Evolutionary conservation across 2,888 invertebrate species (phyloP), one percentile per base, ranked within the genome.

Genomic region (Lamellibrachia satsuma): DNA sequence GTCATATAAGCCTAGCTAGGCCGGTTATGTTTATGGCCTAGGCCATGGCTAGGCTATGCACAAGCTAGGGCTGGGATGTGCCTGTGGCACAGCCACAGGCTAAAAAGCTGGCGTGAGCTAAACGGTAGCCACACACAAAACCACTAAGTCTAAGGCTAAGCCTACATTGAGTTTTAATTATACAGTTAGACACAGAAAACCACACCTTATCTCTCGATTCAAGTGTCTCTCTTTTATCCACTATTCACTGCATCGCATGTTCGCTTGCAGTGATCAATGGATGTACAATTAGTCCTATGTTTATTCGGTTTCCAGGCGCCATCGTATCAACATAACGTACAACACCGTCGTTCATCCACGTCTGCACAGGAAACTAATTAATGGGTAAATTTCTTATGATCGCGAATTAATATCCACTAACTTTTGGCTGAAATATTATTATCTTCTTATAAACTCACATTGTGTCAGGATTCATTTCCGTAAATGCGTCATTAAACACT

Each of bases 131-230:
- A 39, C 39, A 39, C 39, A 39, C 39, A 39, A 39, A 39, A 39
- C 39, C 39, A 39, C 39, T 39, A 39, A 39, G 39, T 39, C 39
- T 39, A 39, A 39, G 39, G 39, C 39, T 39, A 39, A 39, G 39
- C 39, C 39, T 39, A 22, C 22, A 75, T 22, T 15, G 75, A 75
- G 3, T 75, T 3, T 15, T 15, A 22, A n/a, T 22, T 6, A 11
- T n/a, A 75, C 75, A 75, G 75, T 4, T 6, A 22, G 15, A 22
- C 75, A 75, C 75, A 75, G 75, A 3, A 75, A 75, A 75, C 75
- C 75, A 75, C 75, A 75, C 75, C 75, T 75, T 75, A 75, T 75
- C n/a, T n/a, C 75, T n/a, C 75, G 15, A 75, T 75, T 75, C 75
- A 22, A 15, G 75, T 22, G 75, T 75, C n/a, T 75, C 75, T 75